Percentiles rank a stretch among this genome's conserved stretches.
These are phyloP conservation scores for Symphodus melops DNA, from an alignment of 2,113 vertebrate species.

Conservation along the genomic window DNA sequence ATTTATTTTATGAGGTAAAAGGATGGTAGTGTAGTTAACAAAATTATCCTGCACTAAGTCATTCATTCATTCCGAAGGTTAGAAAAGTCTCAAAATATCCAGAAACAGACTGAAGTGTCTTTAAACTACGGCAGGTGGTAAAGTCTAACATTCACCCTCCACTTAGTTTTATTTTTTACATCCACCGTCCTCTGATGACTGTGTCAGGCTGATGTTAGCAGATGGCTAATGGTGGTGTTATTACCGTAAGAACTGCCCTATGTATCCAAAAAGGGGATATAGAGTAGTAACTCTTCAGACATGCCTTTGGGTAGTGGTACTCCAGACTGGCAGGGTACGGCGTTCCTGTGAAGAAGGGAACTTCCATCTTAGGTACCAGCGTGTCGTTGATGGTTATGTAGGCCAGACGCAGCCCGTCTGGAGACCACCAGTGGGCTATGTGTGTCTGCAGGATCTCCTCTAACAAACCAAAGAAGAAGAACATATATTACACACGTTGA, in stretches of 20 bases:
- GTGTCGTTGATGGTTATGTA: constrained; percentile 96
- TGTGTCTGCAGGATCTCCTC: constrained; percentile 95
- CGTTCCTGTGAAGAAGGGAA: constrained; percentile 89
- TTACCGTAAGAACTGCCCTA: background rate
- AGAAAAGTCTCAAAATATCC: too few relatives aligned
- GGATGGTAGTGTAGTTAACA: too few relatives aligned
- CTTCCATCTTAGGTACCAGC: constrained; percentile 93
- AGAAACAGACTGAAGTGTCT: too few relatives aligned
- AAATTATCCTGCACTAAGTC: too few relatives aligned
- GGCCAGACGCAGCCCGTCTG: constrained; percentile 93
- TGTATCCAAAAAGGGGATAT: background rate
- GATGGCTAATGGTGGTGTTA: too few relatives aligned
- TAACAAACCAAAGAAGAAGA: constrained; percentile 60
- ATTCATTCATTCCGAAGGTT: too few relatives aligned
- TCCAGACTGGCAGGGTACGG: constrained; percentile 88
- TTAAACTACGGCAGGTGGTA: too few relatives aligned
- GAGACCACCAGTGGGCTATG: constrained; percentile 97
- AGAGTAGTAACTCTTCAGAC: constrained; percentile 9
- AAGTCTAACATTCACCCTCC: background rate
- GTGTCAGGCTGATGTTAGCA: too few relatives aligned
- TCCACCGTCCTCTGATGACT: background rate
- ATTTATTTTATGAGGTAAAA: too few relatives aligned
- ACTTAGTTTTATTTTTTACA: background rate
- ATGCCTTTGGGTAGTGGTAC: constrained; percentile 96
- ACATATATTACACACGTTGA: background rate